These are phyloP conservation scores for Ischnus inquisitorius DNA, from an alignment of 2,888 invertebrate genomes.

Conservation along the genomic window DNA sequence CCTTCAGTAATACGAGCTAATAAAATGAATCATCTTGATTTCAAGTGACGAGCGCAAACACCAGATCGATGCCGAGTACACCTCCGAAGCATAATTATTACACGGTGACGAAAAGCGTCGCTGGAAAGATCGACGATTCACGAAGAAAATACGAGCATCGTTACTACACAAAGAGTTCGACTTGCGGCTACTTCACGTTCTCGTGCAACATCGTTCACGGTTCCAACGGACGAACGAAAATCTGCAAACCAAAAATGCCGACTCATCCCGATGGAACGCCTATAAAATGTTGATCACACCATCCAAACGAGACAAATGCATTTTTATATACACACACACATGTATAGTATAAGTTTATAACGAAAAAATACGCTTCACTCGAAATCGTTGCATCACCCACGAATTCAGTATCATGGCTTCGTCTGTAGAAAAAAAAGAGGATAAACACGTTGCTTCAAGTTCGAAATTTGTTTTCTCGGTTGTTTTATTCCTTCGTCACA, in stretches of 20 bases:
- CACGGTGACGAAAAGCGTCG: conserved; percentile 93
- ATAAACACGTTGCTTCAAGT: conserved; percentile 50
- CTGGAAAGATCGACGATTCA: conserved; percentile 89
- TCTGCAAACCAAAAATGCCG: conserved; percentile 93
- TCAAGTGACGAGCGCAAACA: conserved; percentile 51
- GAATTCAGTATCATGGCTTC: conserved; percentile 52
- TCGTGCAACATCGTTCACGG: conserved; percentile 93
- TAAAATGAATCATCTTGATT: conserved; percentile 22
- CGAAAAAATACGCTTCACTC: conserved; percentile 48
- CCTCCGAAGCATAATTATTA: conserved; percentile 87
- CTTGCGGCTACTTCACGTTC: conserved; percentile 95
- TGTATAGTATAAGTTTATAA: conserved; percentile 35
- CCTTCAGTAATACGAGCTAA: not conserved
- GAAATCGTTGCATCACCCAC: conserved; percentile 52
- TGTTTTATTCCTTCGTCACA: conserved; percentile 37
- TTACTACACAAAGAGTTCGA: conserved; percentile 94
- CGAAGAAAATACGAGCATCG: conserved; percentile 88
- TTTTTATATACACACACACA: conserved; percentile 19
- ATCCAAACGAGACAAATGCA: conserved; percentile 20
- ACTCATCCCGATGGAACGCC: conserved; percentile 92
- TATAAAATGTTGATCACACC: conserved; percentile 86
- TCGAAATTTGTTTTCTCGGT: conserved; percentile 19
- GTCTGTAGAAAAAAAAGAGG: conserved; percentile 39
- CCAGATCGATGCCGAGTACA: conserved; percentile 53
- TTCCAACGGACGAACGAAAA: conserved; percentile 91